phyloP scores from a whole-genome alignment of 2,888 invertebrate species.

The Tigriopus californicus region DNA sequence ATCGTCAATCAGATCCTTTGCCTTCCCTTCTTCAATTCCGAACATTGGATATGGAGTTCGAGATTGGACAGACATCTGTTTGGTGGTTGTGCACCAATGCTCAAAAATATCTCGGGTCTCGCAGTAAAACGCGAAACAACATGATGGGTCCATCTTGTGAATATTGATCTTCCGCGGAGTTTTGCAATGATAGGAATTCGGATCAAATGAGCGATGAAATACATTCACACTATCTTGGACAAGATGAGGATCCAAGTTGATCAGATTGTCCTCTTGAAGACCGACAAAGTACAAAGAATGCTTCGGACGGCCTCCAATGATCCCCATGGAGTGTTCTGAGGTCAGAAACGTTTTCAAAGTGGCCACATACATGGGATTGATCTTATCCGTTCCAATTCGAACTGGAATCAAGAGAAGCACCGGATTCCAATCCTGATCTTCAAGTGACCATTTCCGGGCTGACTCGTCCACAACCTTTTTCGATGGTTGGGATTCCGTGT shows the following conservation, averaged over 20 bases:
- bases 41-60: no score
- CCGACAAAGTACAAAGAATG: slow-evolving; percentile 86
- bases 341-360: slow-evolving; percentile 61
- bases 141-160: slow-evolving; percentile 75
- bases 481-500: neutral
- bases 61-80: no score
- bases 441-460: no score
- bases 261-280: slow-evolving; percentile 72
- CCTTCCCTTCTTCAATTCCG: no score
- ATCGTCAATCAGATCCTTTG: no score
- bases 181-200: slow-evolving; percentile 62
- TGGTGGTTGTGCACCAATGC: neutral
- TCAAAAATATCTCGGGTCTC: slow-evolving; percentile 31
- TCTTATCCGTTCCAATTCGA: slow-evolving; percentile 62
- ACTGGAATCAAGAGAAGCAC: slow-evolving; percentile 65
- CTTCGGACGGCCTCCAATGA: slow-evolving; percentile 79
- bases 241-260: slow-evolving; percentile 83
- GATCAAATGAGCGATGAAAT: slow-evolving; percentile 52
- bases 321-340: slow-evolving; percentile 63
- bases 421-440: slow-evolving; percentile 41
- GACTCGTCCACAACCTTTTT: no score
- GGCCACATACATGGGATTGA: slow-evolving; percentile 64
- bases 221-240: slow-evolving; percentile 80
- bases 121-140: slow-evolving; percentile 76
- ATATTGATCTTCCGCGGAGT: slow-evolving; percentile 67